Base-by-base conservation (phyloP, 2,113 vertebrate genomes). In the Lanius ludovicianus region DNA sequence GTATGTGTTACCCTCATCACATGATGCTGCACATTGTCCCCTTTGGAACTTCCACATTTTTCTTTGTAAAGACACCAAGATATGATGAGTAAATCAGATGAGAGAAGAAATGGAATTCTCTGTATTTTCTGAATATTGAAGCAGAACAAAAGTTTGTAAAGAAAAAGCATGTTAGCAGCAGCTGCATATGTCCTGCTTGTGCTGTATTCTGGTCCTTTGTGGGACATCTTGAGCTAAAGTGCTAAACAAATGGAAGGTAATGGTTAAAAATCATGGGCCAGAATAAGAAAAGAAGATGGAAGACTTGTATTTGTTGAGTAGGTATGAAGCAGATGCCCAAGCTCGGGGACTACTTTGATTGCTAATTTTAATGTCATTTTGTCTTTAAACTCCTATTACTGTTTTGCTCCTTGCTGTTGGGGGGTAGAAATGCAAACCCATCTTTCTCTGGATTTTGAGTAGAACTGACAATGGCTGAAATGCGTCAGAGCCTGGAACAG, bases 381-480 rank as follows among this genome's bases (percentile, higher is more conserved):
- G 27, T 68, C 33, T 74, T 93, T 55, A 78, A 89, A 35, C 7
- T 70, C 25, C 3, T 65, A 33, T 49, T 33, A 15, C 5, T 84
- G 18, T 1, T 63, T 53, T 85, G 23, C 10, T 62, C 22, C 33
- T 76, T 84, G 55, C 56, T 86, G 24, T 70, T 79, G 59, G 5
- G 31, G 49, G 31, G 20, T 8, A 5, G 42, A 56, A 67, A 74
- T 59, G 22, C 57, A 76, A 94, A 55, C 52, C 68, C 16, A 4
- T 74, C 41, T 85, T 25, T 44, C 10, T 80, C 64, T 71, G 70
- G 69, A 11, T 95, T 60, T 31, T 65, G 27, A n/a, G 35, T 91
- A 99, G 99, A 99, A 79, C 97, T 99, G 96, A 99, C 99, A 47
- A 99, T 99, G 99, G 99, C 99, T 4, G 99, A 99, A 97, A 99